Evolutionary conservation across 2,113 vertebrate species (phyloP), one percentile per base, ranked within the genome.

Genomic region (Microcebus tavaratra): DNA sequence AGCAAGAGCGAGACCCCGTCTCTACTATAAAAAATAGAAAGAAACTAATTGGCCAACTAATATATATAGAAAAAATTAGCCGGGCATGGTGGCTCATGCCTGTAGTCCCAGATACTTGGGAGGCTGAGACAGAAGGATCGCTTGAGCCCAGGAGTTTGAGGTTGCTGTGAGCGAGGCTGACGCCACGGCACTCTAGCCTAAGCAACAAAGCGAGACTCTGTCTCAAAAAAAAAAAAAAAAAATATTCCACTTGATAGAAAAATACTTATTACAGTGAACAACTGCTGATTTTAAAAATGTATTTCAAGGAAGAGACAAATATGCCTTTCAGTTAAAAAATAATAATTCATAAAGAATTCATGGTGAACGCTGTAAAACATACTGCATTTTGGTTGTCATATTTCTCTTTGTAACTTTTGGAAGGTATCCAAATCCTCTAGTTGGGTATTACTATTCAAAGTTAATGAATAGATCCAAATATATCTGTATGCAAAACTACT

Each of bases 381-480:
- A 68, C 9, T 34, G 17, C 21, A 53, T 86, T 90, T 93, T 93
- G 2, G 6, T 82, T 88, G 27, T 72, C 8, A 45, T 85, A 8
- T 63, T 97, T 76, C 90, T 93, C 27, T 48, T 14, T 15, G 78
- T 6, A 78, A 81, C 57, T 86, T 29, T 53, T 93, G 93, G 96
- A 89, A 80, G 65, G 15, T 61, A 15, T 83, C 80, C 89, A 96
- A 4, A 31, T 73, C 23, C 70, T 90, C 31, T 61, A 14, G 34
- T 78, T 84, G n/a, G 6, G 4, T 59, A 21, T 68, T 94, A 48
- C n/a, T 88, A 72, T 93, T 93, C 70, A 82, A 45, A 76, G 72
- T 85, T 91, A 93, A 95, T 93, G 87, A 97, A 59, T 65, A 95
- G 67, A 84, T 88, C 78, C 53, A 93, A 95, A 86, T 91, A 81